These are phyloP conservation scores for Anodontia alba DNA, from an alignment of 2,888 invertebrate species.

Conservation along the genomic window DNA sequence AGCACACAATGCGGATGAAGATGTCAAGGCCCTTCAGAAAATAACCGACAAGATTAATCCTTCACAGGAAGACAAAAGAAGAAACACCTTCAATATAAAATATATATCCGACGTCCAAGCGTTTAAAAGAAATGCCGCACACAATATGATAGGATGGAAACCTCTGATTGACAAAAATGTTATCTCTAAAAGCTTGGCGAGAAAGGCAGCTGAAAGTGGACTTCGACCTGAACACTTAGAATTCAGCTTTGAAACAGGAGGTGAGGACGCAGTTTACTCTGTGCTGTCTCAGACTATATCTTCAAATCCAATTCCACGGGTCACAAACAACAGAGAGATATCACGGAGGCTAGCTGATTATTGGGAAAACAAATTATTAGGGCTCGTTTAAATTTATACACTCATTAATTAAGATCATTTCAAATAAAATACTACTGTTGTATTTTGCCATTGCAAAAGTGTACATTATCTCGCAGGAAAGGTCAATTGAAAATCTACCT, in stretches of 20 bases:
- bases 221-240: constrained; percentile 5
- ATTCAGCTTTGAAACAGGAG: not conserved
- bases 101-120: not conserved
- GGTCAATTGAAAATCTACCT: no score
- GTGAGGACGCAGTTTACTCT: not conserved
- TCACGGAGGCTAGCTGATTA: not conserved
- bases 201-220: not conserved
- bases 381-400: not conserved
- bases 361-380: not conserved
- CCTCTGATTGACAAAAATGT: not conserved
- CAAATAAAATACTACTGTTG: no score
- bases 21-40: not conserved
- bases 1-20: constrained; percentile 8
- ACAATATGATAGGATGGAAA: not conserved
- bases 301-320: not conserved
- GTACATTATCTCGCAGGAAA: no score
- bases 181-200: not conserved
- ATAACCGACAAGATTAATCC: not conserved
- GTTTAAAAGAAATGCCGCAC: not conserved
- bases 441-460: no score
- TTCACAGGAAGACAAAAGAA: not conserved
- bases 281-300: not conserved
- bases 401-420: not conserved
- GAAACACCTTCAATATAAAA: not conserved
- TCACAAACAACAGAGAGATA: not conserved